These are phyloP conservation scores for Thalpophila matura DNA, from an alignment of 2,888 invertebrate genomes.

Conservation along the genomic window DNA sequence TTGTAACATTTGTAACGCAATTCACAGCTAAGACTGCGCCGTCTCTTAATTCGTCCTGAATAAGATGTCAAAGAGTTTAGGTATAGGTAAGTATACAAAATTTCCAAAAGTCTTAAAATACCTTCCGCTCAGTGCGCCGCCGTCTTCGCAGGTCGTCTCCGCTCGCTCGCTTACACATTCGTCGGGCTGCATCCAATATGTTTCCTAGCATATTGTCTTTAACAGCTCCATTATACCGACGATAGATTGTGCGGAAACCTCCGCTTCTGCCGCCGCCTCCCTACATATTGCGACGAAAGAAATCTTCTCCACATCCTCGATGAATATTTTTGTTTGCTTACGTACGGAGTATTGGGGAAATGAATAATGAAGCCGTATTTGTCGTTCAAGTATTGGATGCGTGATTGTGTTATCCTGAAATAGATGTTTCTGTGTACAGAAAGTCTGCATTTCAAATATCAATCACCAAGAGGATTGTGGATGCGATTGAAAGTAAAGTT, in stretches of 20 bases:
- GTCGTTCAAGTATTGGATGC: constrained; percentile 36
- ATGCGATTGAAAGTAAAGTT: neutral
- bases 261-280: constrained; percentile 54
- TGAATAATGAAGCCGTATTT: constrained; percentile 58
- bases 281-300: constrained; percentile 65
- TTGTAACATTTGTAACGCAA: neutral
- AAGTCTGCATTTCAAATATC: constrained; percentile 11
- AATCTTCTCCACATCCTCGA: constrained; percentile 68
- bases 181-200: constrained; percentile 90
- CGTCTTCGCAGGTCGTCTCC: constrained; percentile 69
- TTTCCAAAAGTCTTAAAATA: neutral
- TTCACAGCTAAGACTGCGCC: no score
- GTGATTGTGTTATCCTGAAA: constrained; percentile 21
- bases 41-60: no score
- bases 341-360: constrained; percentile 45
- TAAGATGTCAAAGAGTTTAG: neutral
- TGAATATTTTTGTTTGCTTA: constrained; percentile 81
- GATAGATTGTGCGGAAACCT: constrained; percentile 77
- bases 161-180: constrained; percentile 89
- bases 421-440: constrained; percentile 12
- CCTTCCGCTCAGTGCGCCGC: constrained; percentile 62
- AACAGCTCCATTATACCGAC: constrained; percentile 89
- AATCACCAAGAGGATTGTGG: neutral
- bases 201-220: constrained; percentile 90
- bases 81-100: neutral